Base-by-base conservation (phyloP, 2,113 vertebrate genomes). In the Siniperca knerii region DNA sequence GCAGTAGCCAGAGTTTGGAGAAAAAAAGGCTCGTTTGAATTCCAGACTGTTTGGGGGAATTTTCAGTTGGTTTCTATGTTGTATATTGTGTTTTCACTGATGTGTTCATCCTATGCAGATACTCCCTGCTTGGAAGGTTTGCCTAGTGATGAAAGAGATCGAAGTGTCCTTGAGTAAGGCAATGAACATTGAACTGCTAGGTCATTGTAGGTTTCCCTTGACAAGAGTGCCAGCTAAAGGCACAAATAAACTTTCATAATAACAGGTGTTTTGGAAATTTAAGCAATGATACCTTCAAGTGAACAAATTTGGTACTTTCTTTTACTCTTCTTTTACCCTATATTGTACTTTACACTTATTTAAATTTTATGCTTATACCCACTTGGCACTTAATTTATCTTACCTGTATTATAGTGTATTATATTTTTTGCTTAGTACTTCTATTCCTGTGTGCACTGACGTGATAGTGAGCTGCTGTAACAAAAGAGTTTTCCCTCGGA, bases 1-100 rank as follows among this genome's bases (percentile, higher is more conserved):
- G 54, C 54, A 10, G 79, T 6, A 44, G 44, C 48, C 64, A 60
- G 86, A 54, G 48, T 57, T 52, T 61, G 57, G 6, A 65, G 35
- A n/a, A 23, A 65, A 65, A 44, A 57, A 48, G 23, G 10, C 8
- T 44, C 35, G 25, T 83, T 79, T 35, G 15, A 52, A 29, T 44
- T 12, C 7, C 29, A 16, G 68, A 74, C 13, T 57, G 18, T 18
- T 18, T 25, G 23, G 33, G 23, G 16, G 11, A 8, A 21, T 66
- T 72, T 18, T 40, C 29, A 20, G 18, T n/a, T 29, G 2, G 25
- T 29, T n/a, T 55, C 8, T n/a, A 2, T 21, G 0, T 46, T 58
- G 2, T 40, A 8, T 15, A 40, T 40, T 50, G 8, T 21, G 12
- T 58, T 67, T 48, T 52, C 46, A 64, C 11, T 50, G 23, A 48